Conservation (phyloP, 2,888 invertebrate genomes). For the Trichogramma evanescens region DNA sequence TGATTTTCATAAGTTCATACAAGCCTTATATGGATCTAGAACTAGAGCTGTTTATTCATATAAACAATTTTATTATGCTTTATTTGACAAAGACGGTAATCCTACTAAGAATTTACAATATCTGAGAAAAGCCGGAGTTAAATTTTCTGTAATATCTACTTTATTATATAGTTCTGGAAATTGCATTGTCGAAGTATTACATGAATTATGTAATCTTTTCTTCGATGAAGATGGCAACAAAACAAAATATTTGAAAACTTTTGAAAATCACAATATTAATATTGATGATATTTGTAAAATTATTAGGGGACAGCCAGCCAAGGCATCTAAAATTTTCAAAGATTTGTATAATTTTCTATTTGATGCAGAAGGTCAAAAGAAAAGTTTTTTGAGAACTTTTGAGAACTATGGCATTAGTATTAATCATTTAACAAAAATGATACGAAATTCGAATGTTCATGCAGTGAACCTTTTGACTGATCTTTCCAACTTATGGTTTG, state of each 20-base stretch:
- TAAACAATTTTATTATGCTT: constrained; percentile 24
- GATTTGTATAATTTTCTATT: constrained; percentile 30
- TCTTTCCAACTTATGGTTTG: constrained; percentile 23
- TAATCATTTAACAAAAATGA: constrained; percentile 26
- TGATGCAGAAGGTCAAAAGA: constrained; percentile 19
- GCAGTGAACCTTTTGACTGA: constrained; percentile 21
- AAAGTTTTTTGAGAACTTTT: constrained; percentile 28
- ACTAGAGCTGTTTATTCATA: constrained; percentile 30
- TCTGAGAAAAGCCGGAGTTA: constrained; percentile 24
- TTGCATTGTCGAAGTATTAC: constrained; percentile 30
- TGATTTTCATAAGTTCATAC: constrained; percentile 33
- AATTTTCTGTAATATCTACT: constrained; percentile 6
- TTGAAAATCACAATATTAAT: constrained; percentile 24
- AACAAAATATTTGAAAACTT: constrained; percentile 9
- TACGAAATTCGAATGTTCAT: constrained; percentile 22
- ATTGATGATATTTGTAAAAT: constrained; percentile 27
- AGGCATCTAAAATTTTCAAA: constrained; percentile 31
- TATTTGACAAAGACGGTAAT: constrained; percentile 27
- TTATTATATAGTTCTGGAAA: background rate
- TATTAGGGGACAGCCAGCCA: constrained; percentile 23
- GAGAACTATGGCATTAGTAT: constrained; percentile 33
- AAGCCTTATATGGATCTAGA: constrained; percentile 33
- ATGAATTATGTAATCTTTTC: constrained; percentile 31
- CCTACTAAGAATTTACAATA: constrained; percentile 17
- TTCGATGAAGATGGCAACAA: constrained; percentile 23